Conservation (phyloP, 2,113 vertebrate species). For the Xiphias gladius region DNA sequence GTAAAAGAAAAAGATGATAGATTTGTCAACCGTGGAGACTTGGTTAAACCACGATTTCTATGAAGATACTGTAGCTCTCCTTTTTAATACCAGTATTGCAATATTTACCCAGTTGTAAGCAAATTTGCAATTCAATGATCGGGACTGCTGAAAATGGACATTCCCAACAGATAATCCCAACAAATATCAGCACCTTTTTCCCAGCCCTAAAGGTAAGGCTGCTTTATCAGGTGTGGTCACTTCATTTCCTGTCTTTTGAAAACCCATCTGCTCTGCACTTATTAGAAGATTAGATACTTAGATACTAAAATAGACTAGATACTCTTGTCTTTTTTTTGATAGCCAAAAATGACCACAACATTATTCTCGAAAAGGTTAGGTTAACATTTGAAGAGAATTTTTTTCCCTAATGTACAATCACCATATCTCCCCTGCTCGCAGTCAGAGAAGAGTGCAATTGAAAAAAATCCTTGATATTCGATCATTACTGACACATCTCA, state of each 20-base stretch:
- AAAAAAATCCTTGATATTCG: constrained; percentile 11
- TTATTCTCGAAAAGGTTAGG: background rate
- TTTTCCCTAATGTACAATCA: too few species aligned
- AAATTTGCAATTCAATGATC: background rate
- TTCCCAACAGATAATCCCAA: background rate
- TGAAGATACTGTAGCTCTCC: too few species aligned
- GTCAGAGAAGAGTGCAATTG: background rate
- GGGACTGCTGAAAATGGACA: background rate
- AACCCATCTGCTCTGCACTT: background rate
- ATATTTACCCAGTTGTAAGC: background rate
- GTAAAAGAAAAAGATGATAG: background rate
- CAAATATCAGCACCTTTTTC: background rate
- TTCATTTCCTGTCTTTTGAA: too few species aligned
- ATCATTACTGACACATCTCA: constrained; percentile 9
- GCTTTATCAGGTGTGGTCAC: too few species aligned
- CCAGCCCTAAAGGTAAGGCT: background rate
- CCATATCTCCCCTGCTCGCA: background rate
- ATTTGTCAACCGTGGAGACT: background rate
- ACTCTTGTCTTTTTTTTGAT: too few species aligned
- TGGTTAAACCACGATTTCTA: too few species aligned
- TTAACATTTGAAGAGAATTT: background rate
- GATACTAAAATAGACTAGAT: too few species aligned
- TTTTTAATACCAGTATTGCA: too few species aligned
- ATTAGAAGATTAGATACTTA: too few species aligned
- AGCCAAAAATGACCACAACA: too few species aligned